A percentile compares a stretch with the other conserved stretches of the same genome.
Evolutionary conservation across 1,140 invertebrate species (phyloP).

Genomic region (Drosophila leontia): DNA sequence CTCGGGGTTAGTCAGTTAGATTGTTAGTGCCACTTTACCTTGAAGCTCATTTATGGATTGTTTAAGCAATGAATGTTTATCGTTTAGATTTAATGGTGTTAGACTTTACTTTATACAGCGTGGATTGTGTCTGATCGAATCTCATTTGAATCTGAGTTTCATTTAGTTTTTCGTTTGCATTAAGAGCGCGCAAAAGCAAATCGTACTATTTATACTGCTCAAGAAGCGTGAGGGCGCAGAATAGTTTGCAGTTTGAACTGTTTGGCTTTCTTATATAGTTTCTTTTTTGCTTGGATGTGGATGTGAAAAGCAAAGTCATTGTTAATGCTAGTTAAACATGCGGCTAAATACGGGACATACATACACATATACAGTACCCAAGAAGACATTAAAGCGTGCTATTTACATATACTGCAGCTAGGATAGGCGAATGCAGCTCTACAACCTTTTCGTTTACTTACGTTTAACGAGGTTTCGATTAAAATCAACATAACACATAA

Average conservation of each 20-base stretch:
- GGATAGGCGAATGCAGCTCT: conserved; percentile 56
- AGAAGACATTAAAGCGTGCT: conserved; percentile 36
- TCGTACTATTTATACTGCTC: conserved; percentile 47
- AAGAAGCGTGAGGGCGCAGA: conserved; percentile 68
- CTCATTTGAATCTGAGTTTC: conserved; percentile 26
- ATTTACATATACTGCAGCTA: conserved; percentile 35
- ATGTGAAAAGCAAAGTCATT: conserved; percentile 66
- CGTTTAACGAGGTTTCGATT: conserved; percentile 56
- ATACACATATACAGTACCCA: conserved; percentile 21
- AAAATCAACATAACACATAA: conserved; percentile 52
- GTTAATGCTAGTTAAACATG: conserved; percentile 59
- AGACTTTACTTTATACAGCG: conserved; percentile 72
- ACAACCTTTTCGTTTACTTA: conserved; percentile 64
- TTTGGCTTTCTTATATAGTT: conserved; percentile 43
- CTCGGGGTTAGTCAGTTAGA: conserved; percentile 48
- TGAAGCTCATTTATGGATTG: conserved; percentile 60
- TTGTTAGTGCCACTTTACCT: conserved; percentile 58
- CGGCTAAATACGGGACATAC: conserved; percentile 50
- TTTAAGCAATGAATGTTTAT: conserved; percentile 60
- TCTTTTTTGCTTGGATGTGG: conserved; percentile 50
- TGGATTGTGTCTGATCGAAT: conserved; percentile 74
- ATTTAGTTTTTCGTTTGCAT: conserved; percentile 20
- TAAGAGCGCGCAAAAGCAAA: conserved; percentile 64
- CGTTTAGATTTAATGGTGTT: conserved; percentile 61
- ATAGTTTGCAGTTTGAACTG: conserved; percentile 44